phyloP scores from a whole-genome alignment of 2,113 vertebrate genomes.

The Gavia stellata region DNA sequence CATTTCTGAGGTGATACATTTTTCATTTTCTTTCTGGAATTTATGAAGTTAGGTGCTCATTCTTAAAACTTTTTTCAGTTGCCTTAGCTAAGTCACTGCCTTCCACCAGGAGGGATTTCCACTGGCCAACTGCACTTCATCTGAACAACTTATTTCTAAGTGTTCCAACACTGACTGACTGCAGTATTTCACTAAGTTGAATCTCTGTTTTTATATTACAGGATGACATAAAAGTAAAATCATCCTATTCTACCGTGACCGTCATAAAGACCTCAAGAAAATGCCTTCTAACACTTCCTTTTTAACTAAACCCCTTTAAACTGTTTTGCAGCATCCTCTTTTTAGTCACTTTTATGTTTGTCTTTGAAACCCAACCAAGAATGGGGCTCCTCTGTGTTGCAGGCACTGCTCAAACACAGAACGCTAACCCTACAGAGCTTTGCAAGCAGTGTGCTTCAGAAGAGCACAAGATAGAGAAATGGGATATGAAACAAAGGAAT shows the following conservation, averaged over 20 bases:
- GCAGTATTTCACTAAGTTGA: background rate
- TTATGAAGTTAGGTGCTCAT: background rate
- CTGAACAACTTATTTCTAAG: background rate
- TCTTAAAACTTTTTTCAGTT: background rate
- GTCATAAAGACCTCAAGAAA: background rate
- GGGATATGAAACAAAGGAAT: background rate
- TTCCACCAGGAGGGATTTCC: background rate
- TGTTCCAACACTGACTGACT: background rate
- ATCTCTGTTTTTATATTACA: background rate
- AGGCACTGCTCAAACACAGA: background rate
- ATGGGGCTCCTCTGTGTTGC: background rate
- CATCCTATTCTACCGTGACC: background rate
- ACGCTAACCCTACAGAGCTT: background rate
- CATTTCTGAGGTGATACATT: background rate
- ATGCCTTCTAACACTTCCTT: background rate
- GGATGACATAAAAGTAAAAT: background rate
- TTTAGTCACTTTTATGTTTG: background rate
- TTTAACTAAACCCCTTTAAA: background rate
- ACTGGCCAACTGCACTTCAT: background rate
- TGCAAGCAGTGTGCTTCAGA: background rate
- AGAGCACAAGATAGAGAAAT: background rate
- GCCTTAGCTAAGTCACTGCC: background rate
- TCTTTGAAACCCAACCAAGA: background rate
- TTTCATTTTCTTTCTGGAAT: background rate
- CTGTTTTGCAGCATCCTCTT: background rate